Evolutionary conservation across 2,888 invertebrate species (phyloP), one percentile per base, ranked within the genome.

Genomic region (Anodontia alba): DNA sequence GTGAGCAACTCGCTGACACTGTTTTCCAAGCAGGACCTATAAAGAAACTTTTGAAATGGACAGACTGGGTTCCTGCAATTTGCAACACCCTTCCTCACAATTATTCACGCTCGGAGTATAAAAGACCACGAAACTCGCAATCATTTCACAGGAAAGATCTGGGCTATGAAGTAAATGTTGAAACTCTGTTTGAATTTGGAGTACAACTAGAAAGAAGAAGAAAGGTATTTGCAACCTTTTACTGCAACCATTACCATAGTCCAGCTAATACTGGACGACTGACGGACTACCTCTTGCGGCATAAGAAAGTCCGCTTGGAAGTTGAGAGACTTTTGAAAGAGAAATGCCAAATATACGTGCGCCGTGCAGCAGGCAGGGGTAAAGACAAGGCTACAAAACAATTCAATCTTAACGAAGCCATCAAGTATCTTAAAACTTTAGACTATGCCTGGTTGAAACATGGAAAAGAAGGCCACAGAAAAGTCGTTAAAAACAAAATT

Each of bases 401-500:
- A 20, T 10, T 29, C 5, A 33, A 33, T 33, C 17, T 33, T 2
- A 46, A 46, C 23, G 26, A 57, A 57, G 57, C 57, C 7, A 17
- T 23, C 1, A 17, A n/a, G 1, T 33, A 62, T 23, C 3, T 62
- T 10, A 23, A 62, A 17, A 33, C 23, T 7, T 12, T 62, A 29
- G 62, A 62, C 20, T 62, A 62, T 62, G 62, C 62, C 17, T 62
- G 62, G 62, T 33, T 29, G 7, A 62, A 20, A 15, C 33, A 62
- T 62, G 62, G 62, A 3, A 62, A 33, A 17, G 23, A 17, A 12
- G 20, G 62, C 5, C 75, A 71, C 33, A 70, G 79, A 43, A 74
- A 57, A 33, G 51, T 80, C 36, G 54, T 71, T n/a, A 72, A 33
- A n/a, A 74, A 74, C 26, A 57, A 36, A 33, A 54, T 51, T 1